Percentiles rank a stretch among this genome's conserved stretches.
Conservation (phyloP, 2,113 vertebrate genomes). For the Oenanthe oenanthe region DNA sequence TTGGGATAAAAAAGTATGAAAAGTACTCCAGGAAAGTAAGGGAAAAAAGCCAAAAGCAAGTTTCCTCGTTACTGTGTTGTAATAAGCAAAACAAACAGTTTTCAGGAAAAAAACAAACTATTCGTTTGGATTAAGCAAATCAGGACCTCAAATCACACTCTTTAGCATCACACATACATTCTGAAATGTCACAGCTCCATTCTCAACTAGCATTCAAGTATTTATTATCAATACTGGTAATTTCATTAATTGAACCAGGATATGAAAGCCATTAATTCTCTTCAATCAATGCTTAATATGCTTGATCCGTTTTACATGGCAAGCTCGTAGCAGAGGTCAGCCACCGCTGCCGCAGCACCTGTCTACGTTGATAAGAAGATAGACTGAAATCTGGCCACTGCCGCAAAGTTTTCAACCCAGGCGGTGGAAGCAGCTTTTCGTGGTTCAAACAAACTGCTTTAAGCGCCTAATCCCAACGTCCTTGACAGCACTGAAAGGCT, state of each 20-base stretch:
- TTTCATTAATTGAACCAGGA: background rate
- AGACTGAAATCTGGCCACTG: background rate
- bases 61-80: background rate
- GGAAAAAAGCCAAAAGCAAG: background rate
- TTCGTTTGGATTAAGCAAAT: background rate
- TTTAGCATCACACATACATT: rapidly evolving
- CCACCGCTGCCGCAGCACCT: background rate
- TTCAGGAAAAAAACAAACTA: background rate
- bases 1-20: background rate
- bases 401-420: background rate
- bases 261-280: background rate
- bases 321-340: background rate
- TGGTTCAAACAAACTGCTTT: background rate
- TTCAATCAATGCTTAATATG: background rate
- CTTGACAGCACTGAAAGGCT: background rate
- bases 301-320: background rate
- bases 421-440: background rate
- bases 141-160: rapidly evolving
- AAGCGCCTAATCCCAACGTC: background rate
- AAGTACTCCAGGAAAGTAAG: background rate
- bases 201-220: background rate
- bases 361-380: background rate
- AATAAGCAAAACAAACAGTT: background rate
- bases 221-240: background rate
- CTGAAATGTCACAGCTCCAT: background rate